Percentiles rank a stretch among this genome's conserved stretches.
Conservation (phyloP, 2,888 invertebrate genomes). For the Cryptocephalus primarius region DNA sequence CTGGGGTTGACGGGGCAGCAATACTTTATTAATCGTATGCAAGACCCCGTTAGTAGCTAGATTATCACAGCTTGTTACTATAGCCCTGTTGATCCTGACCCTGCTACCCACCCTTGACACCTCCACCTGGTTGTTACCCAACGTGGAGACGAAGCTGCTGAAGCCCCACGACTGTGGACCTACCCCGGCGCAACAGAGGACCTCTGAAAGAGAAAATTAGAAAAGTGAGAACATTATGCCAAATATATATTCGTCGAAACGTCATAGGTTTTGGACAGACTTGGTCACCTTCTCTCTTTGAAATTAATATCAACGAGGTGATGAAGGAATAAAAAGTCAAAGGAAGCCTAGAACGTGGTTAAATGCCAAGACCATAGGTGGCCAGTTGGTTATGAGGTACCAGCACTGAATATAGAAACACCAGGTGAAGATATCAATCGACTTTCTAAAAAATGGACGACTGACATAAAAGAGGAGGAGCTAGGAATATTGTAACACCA, state of each 20-base stretch:
- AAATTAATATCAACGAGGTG: too few relatives aligned
- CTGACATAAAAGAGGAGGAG: too few relatives aligned
- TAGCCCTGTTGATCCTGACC: conserved; percentile 30
- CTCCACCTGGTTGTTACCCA: conserved; percentile 29
- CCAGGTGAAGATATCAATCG: too few relatives aligned
- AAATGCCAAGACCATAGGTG: too few relatives aligned
- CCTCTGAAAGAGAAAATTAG: conserved; percentile 26
- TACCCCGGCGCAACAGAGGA: conserved; percentile 35
- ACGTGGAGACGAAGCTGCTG: conserved; percentile 30
- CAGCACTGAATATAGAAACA: too few relatives aligned
- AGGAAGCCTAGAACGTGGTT: too few relatives aligned
- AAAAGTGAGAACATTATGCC: neutral
- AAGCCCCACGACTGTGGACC: conserved; percentile 34
- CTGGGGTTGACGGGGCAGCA: conserved; percentile 34
- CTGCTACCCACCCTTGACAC: conserved; percentile 28
- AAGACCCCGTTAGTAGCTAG: conserved; percentile 47
- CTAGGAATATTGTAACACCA: too few relatives aligned
- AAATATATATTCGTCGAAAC: neutral
- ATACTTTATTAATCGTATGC: conserved; percentile 44
- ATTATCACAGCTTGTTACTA: conserved; percentile 39
- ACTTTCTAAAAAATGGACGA: too few relatives aligned
- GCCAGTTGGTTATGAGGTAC: too few relatives aligned
- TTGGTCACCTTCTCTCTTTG: too few relatives aligned
- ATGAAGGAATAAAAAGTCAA: too few relatives aligned
- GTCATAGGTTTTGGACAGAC: too few relatives aligned